A percentile compares a stretch with the other conserved stretches of the same genome.
phyloP scores from a whole-genome alignment of 2,888 invertebrate species.

The Dicycla oo region DNA sequence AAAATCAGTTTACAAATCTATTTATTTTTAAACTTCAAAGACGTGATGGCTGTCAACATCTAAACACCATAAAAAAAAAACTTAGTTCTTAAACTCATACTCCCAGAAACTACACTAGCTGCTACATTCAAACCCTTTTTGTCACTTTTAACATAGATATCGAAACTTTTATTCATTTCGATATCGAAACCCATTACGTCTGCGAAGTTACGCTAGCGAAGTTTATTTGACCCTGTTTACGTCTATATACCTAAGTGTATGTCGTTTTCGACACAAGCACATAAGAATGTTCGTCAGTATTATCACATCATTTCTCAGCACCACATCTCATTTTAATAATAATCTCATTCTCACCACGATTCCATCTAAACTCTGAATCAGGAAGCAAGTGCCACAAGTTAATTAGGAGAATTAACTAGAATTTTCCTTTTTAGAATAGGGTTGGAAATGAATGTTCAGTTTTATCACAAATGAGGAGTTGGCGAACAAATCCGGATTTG shows the following conservation, averaged over 20 bases:
- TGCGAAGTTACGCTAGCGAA: neutral
- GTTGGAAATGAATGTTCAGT: neutral
- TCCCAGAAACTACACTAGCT: neutral
- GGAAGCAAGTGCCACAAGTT: neutral
- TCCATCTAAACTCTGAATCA: neutral
- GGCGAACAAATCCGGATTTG: too few species aligned
- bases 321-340: slow-evolving; percentile 7
- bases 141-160: too few species aligned
- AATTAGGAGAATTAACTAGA: too few species aligned
- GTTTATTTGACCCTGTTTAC: neutral
- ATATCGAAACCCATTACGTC: neutral
- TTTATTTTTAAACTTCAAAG: neutral
- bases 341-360: neutral
- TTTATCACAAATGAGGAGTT: neutral
- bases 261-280: slow-evolving; percentile 6
- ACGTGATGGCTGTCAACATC: neutral
- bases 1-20: neutral
- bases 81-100: neutral
- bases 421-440: neutral
- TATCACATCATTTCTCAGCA: slow-evolving; percentile 49
- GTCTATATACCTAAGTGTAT: neutral
- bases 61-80: neutral
- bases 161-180: too few species aligned
- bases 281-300: slow-evolving; percentile 7
- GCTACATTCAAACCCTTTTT: neutral